Evolutionary conservation across 2,113 vertebrate genomes (phyloP).

Genomic region (Clarias gariepinus): DNA sequence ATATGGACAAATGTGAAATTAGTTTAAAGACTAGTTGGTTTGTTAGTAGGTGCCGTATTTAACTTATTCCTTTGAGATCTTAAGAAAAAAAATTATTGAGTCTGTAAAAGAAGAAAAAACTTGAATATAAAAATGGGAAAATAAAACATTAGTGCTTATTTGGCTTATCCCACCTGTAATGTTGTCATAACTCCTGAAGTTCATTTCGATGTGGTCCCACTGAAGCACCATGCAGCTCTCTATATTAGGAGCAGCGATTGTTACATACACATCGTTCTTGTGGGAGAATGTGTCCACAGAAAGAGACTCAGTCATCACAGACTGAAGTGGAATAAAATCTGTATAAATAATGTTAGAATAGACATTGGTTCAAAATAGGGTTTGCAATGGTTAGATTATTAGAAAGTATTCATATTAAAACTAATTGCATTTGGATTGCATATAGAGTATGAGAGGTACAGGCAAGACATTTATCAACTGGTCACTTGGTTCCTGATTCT

Average conservation of each 20-base stretch:
- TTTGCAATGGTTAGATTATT: background rate
- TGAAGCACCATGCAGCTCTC: slow-evolving; percentile 97
- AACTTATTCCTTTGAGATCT: too few species aligned
- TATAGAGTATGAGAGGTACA: background rate
- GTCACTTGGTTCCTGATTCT: background rate
- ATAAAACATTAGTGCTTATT: background rate
- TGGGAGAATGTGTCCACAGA: slow-evolving; percentile 93
- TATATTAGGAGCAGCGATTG: slow-evolving; percentile 90
- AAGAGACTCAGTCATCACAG: slow-evolving; percentile 87
- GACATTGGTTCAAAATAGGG: background rate
- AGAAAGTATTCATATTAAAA: background rate
- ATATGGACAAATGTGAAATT: background rate
- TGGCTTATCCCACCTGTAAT: slow-evolving; percentile 83
- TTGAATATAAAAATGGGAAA: too few species aligned
- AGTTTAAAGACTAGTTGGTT: background rate
- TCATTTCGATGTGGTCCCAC: slow-evolving; percentile 99
- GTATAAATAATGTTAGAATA: slow-evolving; percentile 43
- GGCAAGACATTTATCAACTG: background rate
- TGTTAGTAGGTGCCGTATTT: background rate
- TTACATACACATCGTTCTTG: slow-evolving; percentile 94
- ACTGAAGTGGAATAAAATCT: slow-evolving; percentile 96
- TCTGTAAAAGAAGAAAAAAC: too few species aligned
- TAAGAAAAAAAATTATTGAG: background rate
- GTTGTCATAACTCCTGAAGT: slow-evolving; percentile 96
- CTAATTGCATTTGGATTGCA: background rate